These are phyloP conservation scores for Schrankia costaestrigalis DNA, from an alignment of 2,888 invertebrate genomes.

Conservation along the genomic window DNA sequence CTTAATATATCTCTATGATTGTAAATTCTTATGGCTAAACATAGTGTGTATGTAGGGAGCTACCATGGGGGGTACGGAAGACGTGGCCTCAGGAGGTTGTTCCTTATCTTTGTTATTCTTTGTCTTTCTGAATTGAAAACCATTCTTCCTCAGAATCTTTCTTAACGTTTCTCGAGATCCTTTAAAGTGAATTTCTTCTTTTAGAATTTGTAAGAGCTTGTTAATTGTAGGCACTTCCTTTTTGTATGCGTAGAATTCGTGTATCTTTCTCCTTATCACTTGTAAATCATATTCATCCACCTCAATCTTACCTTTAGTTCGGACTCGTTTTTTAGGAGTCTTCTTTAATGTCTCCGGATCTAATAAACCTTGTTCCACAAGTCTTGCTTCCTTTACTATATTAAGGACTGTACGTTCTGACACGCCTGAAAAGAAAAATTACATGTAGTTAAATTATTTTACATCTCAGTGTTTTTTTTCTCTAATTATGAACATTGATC, in stretches of 20 bases:
- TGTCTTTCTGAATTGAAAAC: constrained; percentile 72
- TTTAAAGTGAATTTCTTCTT: constrained; percentile 72
- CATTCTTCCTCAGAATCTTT: constrained; percentile 70
- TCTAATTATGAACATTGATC: not conserved
- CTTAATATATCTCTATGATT: constrained; percentile 42
- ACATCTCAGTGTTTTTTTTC: not conserved
- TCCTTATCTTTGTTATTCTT: constrained; percentile 73
- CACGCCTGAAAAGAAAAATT: constrained; percentile 47
- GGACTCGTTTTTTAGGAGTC: constrained; percentile 64
- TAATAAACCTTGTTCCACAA: constrained; percentile 68
- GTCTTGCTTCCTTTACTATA: constrained; percentile 70
- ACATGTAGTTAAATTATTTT: not conserved
- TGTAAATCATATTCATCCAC: constrained; percentile 71
- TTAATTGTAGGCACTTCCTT: constrained; percentile 75
- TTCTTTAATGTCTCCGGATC: constrained; percentile 71
- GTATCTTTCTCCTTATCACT: constrained; percentile 69
- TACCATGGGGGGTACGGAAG: constrained; percentile 64
- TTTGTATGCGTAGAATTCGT: constrained; percentile 73
- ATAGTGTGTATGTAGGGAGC: constrained; percentile 68
- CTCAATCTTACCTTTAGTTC: constrained; percentile 73
- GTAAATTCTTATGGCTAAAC: constrained; percentile 71
- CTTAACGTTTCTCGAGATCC: constrained; percentile 69
- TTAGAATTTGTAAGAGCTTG: constrained; percentile 67
- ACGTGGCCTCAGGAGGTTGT: constrained; percentile 46
- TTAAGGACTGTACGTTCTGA: constrained; percentile 71